Percentiles rank a stretch among this genome's conserved stretches.
Conservation (phyloP, 92 coral and sea anemone genomes). For the Phenganax stokvisi region DNA sequence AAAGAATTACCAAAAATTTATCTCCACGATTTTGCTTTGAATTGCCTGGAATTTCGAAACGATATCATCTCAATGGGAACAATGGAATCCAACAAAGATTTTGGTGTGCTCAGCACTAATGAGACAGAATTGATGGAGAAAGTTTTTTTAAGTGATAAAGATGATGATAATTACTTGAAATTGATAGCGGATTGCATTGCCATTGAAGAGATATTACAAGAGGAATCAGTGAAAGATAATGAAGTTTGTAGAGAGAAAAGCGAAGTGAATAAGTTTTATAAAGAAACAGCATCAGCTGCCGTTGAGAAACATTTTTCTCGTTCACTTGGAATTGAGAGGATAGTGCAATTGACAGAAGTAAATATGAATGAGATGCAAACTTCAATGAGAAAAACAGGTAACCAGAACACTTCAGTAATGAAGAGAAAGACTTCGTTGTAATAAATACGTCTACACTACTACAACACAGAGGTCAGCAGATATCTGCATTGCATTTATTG, state of each 20-base stretch:
- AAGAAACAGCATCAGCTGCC: background rate
- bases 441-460: too few relatives aligned
- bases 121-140: slow-evolving; percentile 4
- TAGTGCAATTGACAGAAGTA: background rate
- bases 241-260: slow-evolving; percentile 9
- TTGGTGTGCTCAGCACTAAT: background rate
- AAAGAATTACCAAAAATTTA: too few relatives aligned
- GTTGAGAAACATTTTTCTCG: slow-evolving; percentile 34
- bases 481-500: too few relatives aligned
- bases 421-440: too few relatives aligned
- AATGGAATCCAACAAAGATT: slow-evolving; percentile 7
- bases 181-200: background rate
- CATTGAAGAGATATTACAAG: background rate
- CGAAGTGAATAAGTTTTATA: slow-evolving; percentile 26
- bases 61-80: background rate
- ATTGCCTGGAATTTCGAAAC: background rate
- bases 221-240: background rate
- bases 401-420: too few relatives aligned
- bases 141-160: background rate
- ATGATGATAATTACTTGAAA: slow-evolving; percentile 3
- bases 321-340: background rate
- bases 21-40: background rate
- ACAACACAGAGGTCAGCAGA: too few relatives aligned
- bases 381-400: slow-evolving; percentile 12
- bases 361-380: background rate